These are phyloP conservation scores for Drosophila gunungcola DNA, from an alignment of 1,140 invertebrate genomes.

Conservation along the genomic window DNA sequence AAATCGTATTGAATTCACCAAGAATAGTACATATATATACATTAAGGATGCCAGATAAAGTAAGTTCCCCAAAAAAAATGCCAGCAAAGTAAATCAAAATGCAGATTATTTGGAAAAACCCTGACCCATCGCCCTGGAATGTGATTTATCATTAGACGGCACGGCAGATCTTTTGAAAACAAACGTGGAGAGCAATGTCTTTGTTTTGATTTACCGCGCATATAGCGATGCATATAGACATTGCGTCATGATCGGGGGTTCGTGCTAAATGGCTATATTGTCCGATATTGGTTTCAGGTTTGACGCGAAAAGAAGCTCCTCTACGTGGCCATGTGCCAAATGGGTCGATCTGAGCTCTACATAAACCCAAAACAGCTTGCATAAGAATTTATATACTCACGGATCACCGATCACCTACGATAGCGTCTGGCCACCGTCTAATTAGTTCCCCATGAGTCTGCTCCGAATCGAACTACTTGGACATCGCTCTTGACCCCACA, in stretches of 20 bases:
- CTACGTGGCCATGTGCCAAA: constrained; percentile 11
- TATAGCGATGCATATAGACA: constrained; percentile 6
- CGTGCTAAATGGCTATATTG: constrained; percentile 4
- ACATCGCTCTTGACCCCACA: constrained; percentile 20
- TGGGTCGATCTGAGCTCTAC: neutral
- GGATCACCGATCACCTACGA: neutral
- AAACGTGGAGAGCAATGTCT: constrained; percentile 29
- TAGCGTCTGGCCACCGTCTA: constrained; percentile 39
- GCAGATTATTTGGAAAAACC: constrained; percentile 1
- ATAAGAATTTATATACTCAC: neutral
- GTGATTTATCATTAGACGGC: constrained; percentile 18
- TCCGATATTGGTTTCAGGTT: neutral
- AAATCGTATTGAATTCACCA: no score
- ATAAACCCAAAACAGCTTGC: constrained; percentile 1
- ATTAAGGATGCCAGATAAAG: no score
- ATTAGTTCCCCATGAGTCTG: constrained; percentile 21
- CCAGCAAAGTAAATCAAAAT: neutral
- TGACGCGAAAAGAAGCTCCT: neutral
- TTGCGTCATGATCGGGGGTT: constrained; percentile 17
- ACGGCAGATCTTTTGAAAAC: constrained; percentile 21
- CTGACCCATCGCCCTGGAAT: constrained; percentile 1
- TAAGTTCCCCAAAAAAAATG: no score
- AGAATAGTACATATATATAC: no score
- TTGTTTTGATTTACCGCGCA: constrained; percentile 21
- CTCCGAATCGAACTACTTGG: constrained; percentile 20